Percentiles rank a stretch among this genome's conserved stretches.
phyloP scores from a whole-genome alignment of 2,888 invertebrate genomes.

The Pteria penguin region DNA sequence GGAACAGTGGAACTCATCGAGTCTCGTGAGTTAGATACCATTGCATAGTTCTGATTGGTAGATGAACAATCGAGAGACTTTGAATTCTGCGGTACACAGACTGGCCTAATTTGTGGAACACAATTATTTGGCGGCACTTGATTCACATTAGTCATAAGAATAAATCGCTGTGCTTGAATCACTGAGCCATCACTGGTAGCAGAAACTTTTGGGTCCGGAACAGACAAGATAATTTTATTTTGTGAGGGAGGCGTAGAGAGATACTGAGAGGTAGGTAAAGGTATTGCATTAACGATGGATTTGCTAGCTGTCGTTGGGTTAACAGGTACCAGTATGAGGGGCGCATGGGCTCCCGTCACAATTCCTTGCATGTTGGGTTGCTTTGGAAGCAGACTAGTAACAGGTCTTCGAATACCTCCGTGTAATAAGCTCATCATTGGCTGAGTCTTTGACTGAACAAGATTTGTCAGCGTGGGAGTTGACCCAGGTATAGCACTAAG shows the following conservation, averaged over 20 bases:
- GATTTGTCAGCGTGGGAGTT: background rate
- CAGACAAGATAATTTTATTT: constrained; percentile 22
- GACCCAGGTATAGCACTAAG: background rate
- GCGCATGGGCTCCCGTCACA: constrained; percentile 7
- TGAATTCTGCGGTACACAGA: background rate
- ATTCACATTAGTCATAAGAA: constrained; percentile 20
- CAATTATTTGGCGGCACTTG: background rate
- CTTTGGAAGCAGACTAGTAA: background rate
- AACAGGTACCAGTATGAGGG: constrained; percentile 17
- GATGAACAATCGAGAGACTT: background rate
- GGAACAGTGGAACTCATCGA: background rate
- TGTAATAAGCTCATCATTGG: background rate
- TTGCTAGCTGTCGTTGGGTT: constrained; percentile 8
- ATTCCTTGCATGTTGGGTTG: background rate
- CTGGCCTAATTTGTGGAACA: background rate
- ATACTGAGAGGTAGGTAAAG: constrained; percentile 14
- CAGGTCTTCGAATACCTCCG: background rate
- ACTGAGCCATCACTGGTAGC: background rate
- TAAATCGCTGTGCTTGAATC: constrained; percentile 6
- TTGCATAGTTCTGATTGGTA: background rate
- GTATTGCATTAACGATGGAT: constrained; percentile 14
- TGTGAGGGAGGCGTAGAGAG: background rate
- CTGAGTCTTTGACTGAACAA: background rate
- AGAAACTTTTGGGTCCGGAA: constrained; percentile 11
- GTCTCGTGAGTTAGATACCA: background rate